A percentile compares a stretch with the other conserved stretches of the same genome.
These are phyloP conservation scores for Steatornis caripensis DNA, from an alignment of 2,113 vertebrate species.

Conservation along the genomic window DNA sequence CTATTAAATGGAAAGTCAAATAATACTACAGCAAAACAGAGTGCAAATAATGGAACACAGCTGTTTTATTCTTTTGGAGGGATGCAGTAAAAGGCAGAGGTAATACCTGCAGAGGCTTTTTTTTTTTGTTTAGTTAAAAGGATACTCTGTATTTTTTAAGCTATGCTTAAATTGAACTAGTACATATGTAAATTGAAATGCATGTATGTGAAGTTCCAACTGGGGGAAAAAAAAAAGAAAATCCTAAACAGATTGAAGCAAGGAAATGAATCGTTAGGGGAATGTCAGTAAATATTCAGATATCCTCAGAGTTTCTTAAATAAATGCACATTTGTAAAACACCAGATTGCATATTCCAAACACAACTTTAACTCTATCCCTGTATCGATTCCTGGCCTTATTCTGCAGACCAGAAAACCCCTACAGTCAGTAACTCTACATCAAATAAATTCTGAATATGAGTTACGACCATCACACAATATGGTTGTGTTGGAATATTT, in stretches of 20 bases:
- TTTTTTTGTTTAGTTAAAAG: neutral
- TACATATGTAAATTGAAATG: neutral
- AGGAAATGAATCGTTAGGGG: neutral
- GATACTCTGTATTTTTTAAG: neutral
- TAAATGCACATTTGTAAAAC: constrained; percentile 25
- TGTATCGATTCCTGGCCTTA: neutral
- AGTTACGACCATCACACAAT: constrained; percentile 32
- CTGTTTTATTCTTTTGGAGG: neutral
- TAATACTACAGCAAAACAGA: neutral
- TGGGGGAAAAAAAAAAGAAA: neutral
- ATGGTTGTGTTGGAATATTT: constrained; percentile 19
- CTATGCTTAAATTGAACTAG: neutral
- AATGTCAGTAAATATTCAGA: constrained; percentile 31
- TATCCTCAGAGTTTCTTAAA: constrained; percentile 36
- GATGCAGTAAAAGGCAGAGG: neutral
- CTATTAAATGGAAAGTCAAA: neutral
- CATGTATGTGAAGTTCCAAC: neutral
- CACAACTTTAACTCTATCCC: neutral
- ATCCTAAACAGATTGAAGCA: neutral
- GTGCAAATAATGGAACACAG: neutral
- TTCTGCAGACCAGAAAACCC: constrained; percentile 10
- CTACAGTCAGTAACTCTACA: constrained; percentile 23
- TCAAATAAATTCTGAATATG: constrained; percentile 16
- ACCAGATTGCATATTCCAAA: constrained; percentile 11
- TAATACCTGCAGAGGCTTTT: neutral